These are phyloP conservation scores for Eumerus sabulonum DNA, from an alignment of 2,888 invertebrate genomes.

Conservation along the genomic window DNA sequence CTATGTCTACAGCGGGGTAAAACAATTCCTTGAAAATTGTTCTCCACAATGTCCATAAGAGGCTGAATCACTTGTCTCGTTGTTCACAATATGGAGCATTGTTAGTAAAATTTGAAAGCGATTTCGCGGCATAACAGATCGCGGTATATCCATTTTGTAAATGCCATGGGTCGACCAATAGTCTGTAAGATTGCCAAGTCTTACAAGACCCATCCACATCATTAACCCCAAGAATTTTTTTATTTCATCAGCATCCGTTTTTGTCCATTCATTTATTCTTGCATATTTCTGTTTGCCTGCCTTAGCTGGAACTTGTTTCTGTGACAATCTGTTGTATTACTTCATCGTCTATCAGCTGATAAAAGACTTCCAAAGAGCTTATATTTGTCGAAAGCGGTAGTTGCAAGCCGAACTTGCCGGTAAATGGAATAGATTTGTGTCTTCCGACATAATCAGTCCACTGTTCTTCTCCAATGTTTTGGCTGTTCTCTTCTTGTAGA, in stretches of 20 bases:
- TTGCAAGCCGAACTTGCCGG: too few species aligned
- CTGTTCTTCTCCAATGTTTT: conserved; percentile 3
- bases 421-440: too few species aligned
- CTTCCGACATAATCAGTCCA: conserved; percentile 4
- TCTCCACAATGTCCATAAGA: conserved; percentile 2
- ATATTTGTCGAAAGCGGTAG: too few species aligned
- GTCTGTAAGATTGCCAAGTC: not conserved
- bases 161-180: conserved; percentile 2
- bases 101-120: not conserved
- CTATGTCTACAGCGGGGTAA: conserved; percentile 30
- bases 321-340: conserved; percentile 1
- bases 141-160: conserved; percentile 3
- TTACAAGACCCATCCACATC: not conserved
- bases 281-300: not conserved
- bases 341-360: conserved; percentile 6
- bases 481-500: not conserved
- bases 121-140: conserved; percentile 2
- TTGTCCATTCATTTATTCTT: not conserved
- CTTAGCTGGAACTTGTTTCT: conserved; percentile 3
- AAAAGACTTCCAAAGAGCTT: conserved; percentile 1
- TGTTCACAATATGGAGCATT: not conserved
- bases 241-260: not conserved
- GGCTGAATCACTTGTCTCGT: not conserved
- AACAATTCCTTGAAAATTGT: conserved; percentile 23
- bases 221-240: not conserved